Evolutionary conservation across 2,113 vertebrate species (phyloP).

Genomic region (Ictalurus punctatus): DNA sequence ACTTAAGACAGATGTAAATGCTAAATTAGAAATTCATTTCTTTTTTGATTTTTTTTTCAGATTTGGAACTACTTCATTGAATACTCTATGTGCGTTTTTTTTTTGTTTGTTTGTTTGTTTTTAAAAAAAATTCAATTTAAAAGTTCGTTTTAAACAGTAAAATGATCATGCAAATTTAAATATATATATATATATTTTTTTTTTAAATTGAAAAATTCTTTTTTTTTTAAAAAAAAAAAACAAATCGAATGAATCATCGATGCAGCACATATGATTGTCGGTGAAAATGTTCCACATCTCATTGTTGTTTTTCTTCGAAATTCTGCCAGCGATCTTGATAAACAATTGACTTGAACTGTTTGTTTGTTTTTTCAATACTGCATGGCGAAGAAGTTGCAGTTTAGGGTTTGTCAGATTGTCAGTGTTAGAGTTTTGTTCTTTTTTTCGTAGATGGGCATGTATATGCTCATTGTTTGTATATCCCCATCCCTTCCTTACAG

Average conservation of each 20-base stretch:
- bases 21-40: slow-evolving; percentile 59
- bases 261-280: slow-evolving; percentile 67
- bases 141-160: neutral
- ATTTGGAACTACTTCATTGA: slow-evolving; percentile 84
- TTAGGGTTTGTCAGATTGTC: slow-evolving; percentile 99
- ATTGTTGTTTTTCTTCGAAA: slow-evolving; percentile 71
- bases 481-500: slow-evolving; percentile 99
- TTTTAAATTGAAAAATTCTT: neutral
- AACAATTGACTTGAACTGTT: slow-evolving; percentile 66
- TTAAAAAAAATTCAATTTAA: neutral
- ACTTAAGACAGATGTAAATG: slow-evolving; percentile 65
- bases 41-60: slow-evolving; percentile 68
- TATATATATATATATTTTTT: neutral
- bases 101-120: fast-evolving
- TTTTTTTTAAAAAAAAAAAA: too few relatives aligned
- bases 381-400: slow-evolving; percentile 99
- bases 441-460: slow-evolving; percentile 97
- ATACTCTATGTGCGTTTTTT: slow-evolving; percentile 57
- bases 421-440: slow-evolving; percentile 99
- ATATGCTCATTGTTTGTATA: slow-evolving; percentile 99
- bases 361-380: slow-evolving; percentile 72
- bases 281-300: slow-evolving; percentile 82
- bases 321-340: slow-evolving; percentile 62
- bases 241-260: neutral
- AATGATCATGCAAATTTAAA: neutral